phyloP scores from a whole-genome alignment of 2,888 invertebrate species.

The Miltochrista miniata region DNA sequence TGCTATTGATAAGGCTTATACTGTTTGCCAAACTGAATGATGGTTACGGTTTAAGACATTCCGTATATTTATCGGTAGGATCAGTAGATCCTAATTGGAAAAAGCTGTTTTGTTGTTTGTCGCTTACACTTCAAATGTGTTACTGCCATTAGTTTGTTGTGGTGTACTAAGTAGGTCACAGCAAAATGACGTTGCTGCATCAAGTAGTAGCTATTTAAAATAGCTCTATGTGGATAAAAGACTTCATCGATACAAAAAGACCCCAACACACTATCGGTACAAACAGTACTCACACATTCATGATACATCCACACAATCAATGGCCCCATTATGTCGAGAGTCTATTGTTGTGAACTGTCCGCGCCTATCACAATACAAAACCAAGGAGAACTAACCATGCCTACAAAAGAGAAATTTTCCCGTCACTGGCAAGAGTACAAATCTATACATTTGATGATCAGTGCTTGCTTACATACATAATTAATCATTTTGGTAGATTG shows the following conservation, averaged over 20 bases:
- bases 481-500: not conserved
- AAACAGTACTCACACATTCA: constrained; percentile 60
- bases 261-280: constrained; percentile 47
- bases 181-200: not conserved
- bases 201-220: not conserved
- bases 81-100: too few species aligned
- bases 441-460: constrained; percentile 25
- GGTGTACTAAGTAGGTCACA: constrained; percentile 1
- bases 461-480: constrained; percentile 20
- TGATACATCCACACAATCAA: constrained; percentile 71
- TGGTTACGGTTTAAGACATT: too few species aligned
- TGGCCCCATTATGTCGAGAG: constrained; percentile 77
- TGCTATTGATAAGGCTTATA: too few species aligned
- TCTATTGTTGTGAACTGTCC: constrained; percentile 77
- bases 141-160: not conserved
- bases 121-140: too few species aligned
- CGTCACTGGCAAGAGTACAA: constrained; percentile 43
- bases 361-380: constrained; percentile 73
- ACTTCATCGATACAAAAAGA: constrained; percentile 46
- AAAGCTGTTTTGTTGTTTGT: too few species aligned
- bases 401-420: constrained; percentile 62
- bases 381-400: constrained; percentile 61
- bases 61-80: too few species aligned
- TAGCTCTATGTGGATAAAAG: constrained; percentile 17
- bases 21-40: too few species aligned